Percentiles rank a stretch among this genome's conserved stretches.
Conservation (phyloP, 53 echinoderm and acorn worm genomes). For the Glandiceps talaboti region DNA sequence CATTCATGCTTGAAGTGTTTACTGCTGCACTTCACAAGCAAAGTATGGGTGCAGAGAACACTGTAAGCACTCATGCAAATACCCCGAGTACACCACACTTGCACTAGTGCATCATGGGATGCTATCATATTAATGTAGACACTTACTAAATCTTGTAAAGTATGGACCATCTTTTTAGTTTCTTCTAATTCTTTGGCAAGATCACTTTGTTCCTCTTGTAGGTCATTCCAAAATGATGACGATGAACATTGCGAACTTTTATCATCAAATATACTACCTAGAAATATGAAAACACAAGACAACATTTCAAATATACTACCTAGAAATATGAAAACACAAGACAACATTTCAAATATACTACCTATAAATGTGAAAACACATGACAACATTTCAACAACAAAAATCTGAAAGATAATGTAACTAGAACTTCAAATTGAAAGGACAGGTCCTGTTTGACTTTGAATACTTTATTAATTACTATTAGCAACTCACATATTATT, state of each 20-base stretch:
- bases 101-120: no score
- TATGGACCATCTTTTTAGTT: constrained; percentile 62
- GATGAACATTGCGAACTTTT: constrained; percentile 56
- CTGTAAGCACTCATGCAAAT: no score
- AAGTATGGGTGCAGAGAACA: no score
- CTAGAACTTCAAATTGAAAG: no score
- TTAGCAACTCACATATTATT: no score
- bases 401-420: no score
- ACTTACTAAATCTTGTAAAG: constrained; percentile 77
- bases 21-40: no score
- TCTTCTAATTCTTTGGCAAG: constrained; percentile 60
- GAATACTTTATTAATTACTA: no score
- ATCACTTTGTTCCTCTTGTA: constrained; percentile 67
- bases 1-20: no score
- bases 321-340: constrained; percentile 24
- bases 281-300: constrained; percentile 11
- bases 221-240: constrained; percentile 40
- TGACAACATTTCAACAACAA: constrained; percentile 4
- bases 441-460: no score
- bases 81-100: no score
- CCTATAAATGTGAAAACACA: constrained; percentile 31
- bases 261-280: constrained; percentile 81
- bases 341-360: background rate
- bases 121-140: no score
- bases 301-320: constrained; percentile 3